Evolutionary conservation across 2,888 invertebrate genomes (phyloP).

Genomic region (Loripinus fragilis): DNA sequence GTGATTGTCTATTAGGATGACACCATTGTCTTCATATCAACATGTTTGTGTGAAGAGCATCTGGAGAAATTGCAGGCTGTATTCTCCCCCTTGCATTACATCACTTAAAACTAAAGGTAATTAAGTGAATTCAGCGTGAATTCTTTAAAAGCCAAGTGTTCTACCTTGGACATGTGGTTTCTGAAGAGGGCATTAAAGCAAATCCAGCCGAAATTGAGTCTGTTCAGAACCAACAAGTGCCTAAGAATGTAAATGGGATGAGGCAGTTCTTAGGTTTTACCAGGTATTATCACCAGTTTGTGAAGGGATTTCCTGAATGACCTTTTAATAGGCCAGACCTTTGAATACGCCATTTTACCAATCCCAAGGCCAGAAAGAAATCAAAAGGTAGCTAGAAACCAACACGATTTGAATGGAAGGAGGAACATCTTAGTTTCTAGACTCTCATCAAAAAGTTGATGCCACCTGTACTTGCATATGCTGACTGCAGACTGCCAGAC

Average conservation of each 20-base stretch:
- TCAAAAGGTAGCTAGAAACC: neutral
- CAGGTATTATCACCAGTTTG: neutral
- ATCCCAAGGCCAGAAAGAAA: neutral
- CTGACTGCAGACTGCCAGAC: no score
- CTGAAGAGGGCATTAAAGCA: neutral
- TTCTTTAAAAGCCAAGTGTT: neutral
- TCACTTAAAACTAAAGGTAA: no score
- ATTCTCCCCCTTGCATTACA: no score
- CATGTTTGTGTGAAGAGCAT: no score
- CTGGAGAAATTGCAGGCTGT: no score
- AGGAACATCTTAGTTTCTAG: neutral
- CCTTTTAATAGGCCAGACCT: neutral
- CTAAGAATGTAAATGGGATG: neutral
- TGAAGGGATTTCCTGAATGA: neutral
- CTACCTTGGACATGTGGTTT: neutral
- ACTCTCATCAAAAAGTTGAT: neutral
- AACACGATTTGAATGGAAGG: neutral
- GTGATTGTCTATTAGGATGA: no score
- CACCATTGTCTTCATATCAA: no score
- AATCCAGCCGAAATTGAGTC: neutral
- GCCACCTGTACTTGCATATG: no score
- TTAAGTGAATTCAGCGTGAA: no score
- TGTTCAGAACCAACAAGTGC: neutral
- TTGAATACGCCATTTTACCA: no score
- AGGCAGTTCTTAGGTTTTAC: neutral